These are phyloP conservation scores for Taphrorychus bicolor DNA, from an alignment of 2,888 invertebrate genomes.

Conservation along the genomic window DNA sequence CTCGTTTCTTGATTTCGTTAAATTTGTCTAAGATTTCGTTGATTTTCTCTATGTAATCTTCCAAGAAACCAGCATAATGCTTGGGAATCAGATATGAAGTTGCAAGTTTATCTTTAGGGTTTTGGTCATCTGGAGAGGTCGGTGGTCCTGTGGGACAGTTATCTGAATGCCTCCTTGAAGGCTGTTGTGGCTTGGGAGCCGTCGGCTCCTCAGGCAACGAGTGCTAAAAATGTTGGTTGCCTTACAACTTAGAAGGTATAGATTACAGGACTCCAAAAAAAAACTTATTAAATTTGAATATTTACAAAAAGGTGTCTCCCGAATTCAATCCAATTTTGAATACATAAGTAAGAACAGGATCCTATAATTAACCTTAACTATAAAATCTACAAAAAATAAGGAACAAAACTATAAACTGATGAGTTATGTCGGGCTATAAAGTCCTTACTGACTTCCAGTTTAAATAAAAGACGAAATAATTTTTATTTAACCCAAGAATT, in stretches of 20 bases:
- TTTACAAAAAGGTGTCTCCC: too few relatives aligned
- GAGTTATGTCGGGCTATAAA: too few relatives aligned
- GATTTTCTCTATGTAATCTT: constrained; percentile 43
- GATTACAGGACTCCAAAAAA: neutral
- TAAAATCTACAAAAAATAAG: too few relatives aligned
- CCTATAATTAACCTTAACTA: too few relatives aligned
- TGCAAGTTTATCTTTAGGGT: neutral
- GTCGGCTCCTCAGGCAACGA: neutral
- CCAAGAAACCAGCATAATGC: constrained; percentile 39
- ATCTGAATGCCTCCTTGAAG: neutral
- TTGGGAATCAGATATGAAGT: constrained; percentile 19
- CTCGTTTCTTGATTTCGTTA: constrained; percentile 37
- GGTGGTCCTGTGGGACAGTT: neutral
- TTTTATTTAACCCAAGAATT: too few relatives aligned
- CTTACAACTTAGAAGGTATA: too few relatives aligned
- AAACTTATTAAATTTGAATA: neutral
- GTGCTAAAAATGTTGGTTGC: constrained; percentile 8
- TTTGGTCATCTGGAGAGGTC: neutral
- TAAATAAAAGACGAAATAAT: too few relatives aligned
- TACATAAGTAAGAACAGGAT: too few relatives aligned
- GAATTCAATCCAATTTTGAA: too few relatives aligned
- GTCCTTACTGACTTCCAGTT: too few relatives aligned
- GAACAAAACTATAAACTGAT: too few relatives aligned
- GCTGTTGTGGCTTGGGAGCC: neutral
- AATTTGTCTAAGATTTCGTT: constrained; percentile 42